A percentile compares a stretch with the other conserved stretches of the same genome.
These are phyloP conservation scores for Haliclona indistincta DNA, from an alignment of 37 sponge, comb jelly and placozoan species.

Conservation along the genomic window DNA sequence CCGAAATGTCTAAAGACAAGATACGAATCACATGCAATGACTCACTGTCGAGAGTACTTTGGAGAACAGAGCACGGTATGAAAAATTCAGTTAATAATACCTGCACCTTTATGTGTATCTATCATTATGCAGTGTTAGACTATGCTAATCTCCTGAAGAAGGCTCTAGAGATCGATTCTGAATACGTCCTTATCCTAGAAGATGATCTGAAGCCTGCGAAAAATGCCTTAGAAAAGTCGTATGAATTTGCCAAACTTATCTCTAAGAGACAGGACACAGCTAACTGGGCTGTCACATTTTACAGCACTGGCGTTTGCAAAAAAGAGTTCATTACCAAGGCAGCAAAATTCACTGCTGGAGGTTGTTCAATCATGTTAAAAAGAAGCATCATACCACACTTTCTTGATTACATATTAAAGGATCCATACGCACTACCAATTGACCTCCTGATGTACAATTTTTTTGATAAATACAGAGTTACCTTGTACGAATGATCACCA, in stretches of 20 bases:
- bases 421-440: not conserved
- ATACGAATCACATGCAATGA: slow-evolving; percentile 20
- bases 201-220: slow-evolving; percentile 20
- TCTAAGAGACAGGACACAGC: no score
- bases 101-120: no score
- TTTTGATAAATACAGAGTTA: not conserved
- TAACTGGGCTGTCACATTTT: not conserved
- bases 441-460: not conserved
- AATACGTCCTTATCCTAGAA: slow-evolving; percentile 8
- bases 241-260: not conserved
- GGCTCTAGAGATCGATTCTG: not conserved
- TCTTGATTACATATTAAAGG: not conserved
- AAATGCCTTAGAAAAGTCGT: slow-evolving; percentile 3
- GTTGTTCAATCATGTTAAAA: not conserved
- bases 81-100: not conserved
- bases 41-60: slow-evolving; percentile 30
- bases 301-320: not conserved
- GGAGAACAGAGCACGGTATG: slow-evolving; percentile 47
- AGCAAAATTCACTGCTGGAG: not conserved
- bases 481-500: slow-evolving; percentile 20
- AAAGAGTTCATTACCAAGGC: not conserved
- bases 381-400: not conserved
- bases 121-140: not conserved
- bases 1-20: slow-evolving; percentile 12
- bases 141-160: slow-evolving; percentile 16